Conservation (phyloP, 2,888 invertebrate genomes). For the Drosophila peninsularis region DNA sequence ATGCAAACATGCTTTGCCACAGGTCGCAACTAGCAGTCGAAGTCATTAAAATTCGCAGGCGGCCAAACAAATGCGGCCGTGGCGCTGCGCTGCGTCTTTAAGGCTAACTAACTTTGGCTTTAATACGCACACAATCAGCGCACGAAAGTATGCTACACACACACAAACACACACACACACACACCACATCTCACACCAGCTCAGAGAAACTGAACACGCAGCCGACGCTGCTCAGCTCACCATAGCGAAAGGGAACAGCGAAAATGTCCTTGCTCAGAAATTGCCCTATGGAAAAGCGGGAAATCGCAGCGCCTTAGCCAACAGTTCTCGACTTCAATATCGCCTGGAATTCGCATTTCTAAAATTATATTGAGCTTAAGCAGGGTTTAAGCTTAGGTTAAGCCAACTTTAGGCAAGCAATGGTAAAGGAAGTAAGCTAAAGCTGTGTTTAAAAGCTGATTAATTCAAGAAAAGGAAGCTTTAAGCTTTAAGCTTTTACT, state of each 20-base stretch:
- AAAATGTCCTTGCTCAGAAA: conserved; percentile 11
- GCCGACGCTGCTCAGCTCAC: conserved; percentile 44
- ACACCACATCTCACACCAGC: conserved; percentile 18
- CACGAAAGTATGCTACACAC: conserved; percentile 68
- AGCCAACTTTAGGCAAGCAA: background rate
- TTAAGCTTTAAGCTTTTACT: background rate
- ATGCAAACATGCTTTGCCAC: conserved; percentile 62
- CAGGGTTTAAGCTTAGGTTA: background rate
- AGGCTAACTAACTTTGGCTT: conserved; percentile 59
- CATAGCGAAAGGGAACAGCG: conserved; percentile 24
- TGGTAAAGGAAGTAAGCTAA: background rate
- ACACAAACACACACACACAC: conserved; percentile 12
- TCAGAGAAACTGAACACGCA: conserved; percentile 29
- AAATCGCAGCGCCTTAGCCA: background rate
- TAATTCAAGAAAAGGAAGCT: too few relatives aligned
- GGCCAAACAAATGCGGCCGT: conserved; percentile 56
- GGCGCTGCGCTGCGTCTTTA: conserved; percentile 45
- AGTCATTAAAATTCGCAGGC: conserved; percentile 73
- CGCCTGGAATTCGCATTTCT: background rate
- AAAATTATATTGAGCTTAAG: too few relatives aligned
- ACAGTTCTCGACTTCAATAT: conserved; percentile 20
- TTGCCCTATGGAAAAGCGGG: conserved; percentile 12
- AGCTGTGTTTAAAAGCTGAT: too few relatives aligned
- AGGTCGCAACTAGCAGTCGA: conserved; percentile 38
- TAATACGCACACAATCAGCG: conserved; percentile 68